Percentiles rank a stretch among this genome's conserved stretches.
Conservation (phyloP, 2,113 vertebrate genomes). For the Brachyhypopomus occidentalis region DNA sequence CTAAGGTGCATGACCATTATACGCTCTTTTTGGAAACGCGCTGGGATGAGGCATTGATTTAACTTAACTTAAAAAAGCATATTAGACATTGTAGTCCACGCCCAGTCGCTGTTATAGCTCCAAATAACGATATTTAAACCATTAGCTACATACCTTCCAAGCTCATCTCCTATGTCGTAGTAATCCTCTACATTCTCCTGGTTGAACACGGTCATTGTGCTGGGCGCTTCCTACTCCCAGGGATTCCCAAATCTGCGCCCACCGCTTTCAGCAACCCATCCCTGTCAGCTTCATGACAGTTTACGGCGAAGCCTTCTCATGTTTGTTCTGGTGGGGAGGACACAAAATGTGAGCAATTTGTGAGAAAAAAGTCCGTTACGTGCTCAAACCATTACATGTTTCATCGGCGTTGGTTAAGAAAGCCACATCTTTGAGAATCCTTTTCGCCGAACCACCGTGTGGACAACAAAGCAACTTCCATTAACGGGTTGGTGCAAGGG, state of each 20-base stretch:
- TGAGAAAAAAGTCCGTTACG: background rate
- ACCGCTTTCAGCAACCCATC: constrained; percentile 44
- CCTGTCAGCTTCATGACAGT: constrained; percentile 67
- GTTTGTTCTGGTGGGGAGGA: constrained; percentile 43
- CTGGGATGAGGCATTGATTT: too few relatives aligned
- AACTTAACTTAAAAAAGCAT: background rate
- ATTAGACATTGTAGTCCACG: constrained; percentile 12
- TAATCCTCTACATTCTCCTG: constrained; percentile 94
- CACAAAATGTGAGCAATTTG: background rate
- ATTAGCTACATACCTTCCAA: constrained; percentile 91
- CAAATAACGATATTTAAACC: background rate
- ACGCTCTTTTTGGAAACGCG: background rate
- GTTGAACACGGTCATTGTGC: constrained; percentile 90
- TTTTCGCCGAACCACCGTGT: background rate
- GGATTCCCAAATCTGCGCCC: constrained; percentile 60
- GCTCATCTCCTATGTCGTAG: constrained; percentile 90
- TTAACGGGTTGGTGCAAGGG: background rate
- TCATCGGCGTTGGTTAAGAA: background rate
- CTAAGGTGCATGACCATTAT: background rate
- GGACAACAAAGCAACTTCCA: constrained; percentile 13
- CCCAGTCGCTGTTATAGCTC: constrained; percentile 2
- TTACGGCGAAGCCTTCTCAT: constrained; percentile 69
- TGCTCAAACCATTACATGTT: background rate
- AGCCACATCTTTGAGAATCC: background rate
- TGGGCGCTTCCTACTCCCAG: constrained; percentile 57